Evolutionary conservation across 64 coral and sea anemone genomes (phyloP), one percentile per base, ranked within the genome.

Genomic region (Anthopleura sola): DNA sequence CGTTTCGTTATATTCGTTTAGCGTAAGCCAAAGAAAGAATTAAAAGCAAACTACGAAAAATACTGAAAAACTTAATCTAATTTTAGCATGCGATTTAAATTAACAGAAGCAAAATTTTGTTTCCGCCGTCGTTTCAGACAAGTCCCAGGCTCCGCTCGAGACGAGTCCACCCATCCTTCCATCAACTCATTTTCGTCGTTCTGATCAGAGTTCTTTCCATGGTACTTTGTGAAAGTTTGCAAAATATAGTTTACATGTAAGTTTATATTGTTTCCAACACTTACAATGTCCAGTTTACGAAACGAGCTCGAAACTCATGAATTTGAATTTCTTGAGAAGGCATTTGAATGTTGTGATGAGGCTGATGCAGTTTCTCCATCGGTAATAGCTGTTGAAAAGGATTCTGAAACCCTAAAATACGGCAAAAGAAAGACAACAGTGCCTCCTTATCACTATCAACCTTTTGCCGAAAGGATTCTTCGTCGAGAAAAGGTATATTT

Each of bases 351-450:
- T 64, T 50, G 36, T 37, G 93, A 95, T 46, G 93, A 92, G 86
- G 88, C 83, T 36, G 93, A 95, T 85, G 84, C 90, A 7, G 83
- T 88, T 34, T 92, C 93, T 60, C 62, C 50, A 29, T 46, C 75
- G 6, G 86, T 95, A 31, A 77, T 95, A 33, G 86, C 78, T 81
- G 88, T 95, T 80, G 93, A 95, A 68, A 88, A 88, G 60, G 93
- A 95, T 84, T 75, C 86, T 62, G 86, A 89, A 44, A 56, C 82
- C 23, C n/a, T n/a, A n/a, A 86, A 88, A 86, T 95, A 86, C 74
- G 78, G 92, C 62, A 82, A 92, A 75, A 44, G 1, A 8, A 86
- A 90, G 75, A 92, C 17, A 86, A 89, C 26, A 53, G 2, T 53
- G 12, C 93, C 93, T 3, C 90, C 93, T 17, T 88, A 86, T 75